phyloP scores from a whole-genome alignment of 2,797 vertebrate genomes.

The Microctenopoma lineatum region DNA sequence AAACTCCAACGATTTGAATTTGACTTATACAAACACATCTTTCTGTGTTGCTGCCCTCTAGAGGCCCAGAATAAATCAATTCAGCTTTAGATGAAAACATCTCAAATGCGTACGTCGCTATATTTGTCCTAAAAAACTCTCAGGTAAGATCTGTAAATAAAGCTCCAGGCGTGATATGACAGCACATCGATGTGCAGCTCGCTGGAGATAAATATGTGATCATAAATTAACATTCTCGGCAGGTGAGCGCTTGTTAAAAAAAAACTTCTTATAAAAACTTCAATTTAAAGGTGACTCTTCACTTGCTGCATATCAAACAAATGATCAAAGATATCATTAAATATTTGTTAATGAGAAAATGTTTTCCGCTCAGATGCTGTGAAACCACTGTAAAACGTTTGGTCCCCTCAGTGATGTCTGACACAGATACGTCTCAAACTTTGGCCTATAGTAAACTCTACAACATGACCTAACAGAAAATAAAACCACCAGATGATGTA shows the following conservation, averaged over 20 bases:
- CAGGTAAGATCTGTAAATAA: background rate
- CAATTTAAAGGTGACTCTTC: background rate
- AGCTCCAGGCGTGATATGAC: background rate
- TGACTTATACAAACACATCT: no score
- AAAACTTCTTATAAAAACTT: constrained; percentile 22
- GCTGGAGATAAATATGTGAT: constrained; percentile 7
- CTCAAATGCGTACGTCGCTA: background rate
- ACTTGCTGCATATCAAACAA: constrained; percentile 16
- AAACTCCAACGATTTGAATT: no score
- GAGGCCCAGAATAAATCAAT: background rate
- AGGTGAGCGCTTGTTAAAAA: constrained; percentile 50
- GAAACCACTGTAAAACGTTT: constrained; percentile 62
- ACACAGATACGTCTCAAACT: constrained; percentile 40
- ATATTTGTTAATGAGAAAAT: constrained; percentile 35
- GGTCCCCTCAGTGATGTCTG: constrained; percentile 59
- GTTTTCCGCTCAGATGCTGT: constrained; percentile 47
- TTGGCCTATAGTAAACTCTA: constrained; percentile 48
- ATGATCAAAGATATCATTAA: constrained; percentile 10
- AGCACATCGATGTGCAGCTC: constrained; percentile 21
- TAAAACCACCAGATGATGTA: constrained; percentile 25
- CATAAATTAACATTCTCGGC: constrained; percentile 22
- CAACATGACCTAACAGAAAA: constrained; percentile 40
- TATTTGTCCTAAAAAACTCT: background rate
- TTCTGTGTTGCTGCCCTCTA: background rate
- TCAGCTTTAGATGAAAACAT: background rate